phyloP scores from a whole-genome alignment of 2,888 invertebrate species.

The Bibio marci region DNA sequence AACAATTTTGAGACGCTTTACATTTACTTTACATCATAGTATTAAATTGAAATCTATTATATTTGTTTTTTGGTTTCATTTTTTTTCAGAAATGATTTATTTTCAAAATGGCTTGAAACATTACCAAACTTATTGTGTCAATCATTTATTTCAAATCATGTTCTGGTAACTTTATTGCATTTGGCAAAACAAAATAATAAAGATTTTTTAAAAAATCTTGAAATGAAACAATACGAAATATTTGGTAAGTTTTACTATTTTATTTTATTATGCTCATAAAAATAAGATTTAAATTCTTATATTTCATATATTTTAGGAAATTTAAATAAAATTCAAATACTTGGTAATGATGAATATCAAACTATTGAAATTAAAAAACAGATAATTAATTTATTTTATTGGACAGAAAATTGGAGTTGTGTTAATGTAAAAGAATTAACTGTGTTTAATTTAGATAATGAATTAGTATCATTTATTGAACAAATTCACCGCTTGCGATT shows the following conservation, averaged over 20 bases:
- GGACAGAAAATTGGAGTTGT: slow-evolving; percentile 24
- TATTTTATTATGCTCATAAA: no score
- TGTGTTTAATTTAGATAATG: no score
- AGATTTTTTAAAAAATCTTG: slow-evolving; percentile 33
- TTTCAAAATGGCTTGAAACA: slow-evolving; percentile 34
- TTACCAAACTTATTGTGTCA: slow-evolving; percentile 38
- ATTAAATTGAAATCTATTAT: no score
- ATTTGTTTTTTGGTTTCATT: background rate
- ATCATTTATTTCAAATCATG: slow-evolving; percentile 32
- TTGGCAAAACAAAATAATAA: slow-evolving; percentile 37
- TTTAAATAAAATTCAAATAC: slow-evolving; percentile 18
- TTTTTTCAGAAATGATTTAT: slow-evolving; percentile 22
- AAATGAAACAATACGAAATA: slow-evolving; percentile 29
- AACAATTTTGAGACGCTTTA: no score
- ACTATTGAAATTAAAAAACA: slow-evolving; percentile 30
- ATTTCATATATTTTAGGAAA: slow-evolving; percentile 11
- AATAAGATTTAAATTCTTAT: background rate
- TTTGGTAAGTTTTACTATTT: slow-evolving; percentile 20
- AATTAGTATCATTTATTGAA: no score
- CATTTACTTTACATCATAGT: no score
- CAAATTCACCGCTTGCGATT: no score
- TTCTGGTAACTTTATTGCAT: slow-evolving; percentile 37
- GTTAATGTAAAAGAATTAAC: no score
- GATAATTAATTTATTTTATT: slow-evolving; percentile 36
- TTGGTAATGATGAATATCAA: slow-evolving; percentile 26